These are phyloP conservation scores for Stegana nigrithorax DNA, from an alignment of 2,888 invertebrate species.

Conservation along the genomic window DNA sequence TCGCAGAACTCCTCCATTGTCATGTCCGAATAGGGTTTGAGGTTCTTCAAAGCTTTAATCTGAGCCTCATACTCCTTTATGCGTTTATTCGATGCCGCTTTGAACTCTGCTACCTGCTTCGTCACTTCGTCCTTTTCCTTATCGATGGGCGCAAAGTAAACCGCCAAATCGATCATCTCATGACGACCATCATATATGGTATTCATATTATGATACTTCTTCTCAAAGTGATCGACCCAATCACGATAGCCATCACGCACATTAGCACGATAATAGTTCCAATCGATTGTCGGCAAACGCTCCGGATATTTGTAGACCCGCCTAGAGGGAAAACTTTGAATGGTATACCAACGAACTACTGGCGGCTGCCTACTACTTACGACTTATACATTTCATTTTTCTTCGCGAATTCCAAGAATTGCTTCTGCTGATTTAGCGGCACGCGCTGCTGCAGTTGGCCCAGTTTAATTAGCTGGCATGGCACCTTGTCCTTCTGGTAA, in stretches of 20 bases:
- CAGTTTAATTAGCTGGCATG: slow-evolving; percentile 31
- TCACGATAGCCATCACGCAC: slow-evolving; percentile 76
- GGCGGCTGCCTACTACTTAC: slow-evolving; percentile 38
- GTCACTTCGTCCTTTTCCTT: slow-evolving; percentile 74
- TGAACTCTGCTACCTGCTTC: slow-evolving; percentile 53
- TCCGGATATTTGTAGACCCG: slow-evolving; percentile 71
- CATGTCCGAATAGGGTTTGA: slow-evolving; percentile 85
- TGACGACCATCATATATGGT: slow-evolving; percentile 45
- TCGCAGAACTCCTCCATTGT: slow-evolving; percentile 82
- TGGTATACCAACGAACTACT: neutral
- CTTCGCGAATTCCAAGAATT: slow-evolving; percentile 44
- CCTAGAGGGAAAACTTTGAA: slow-evolving; percentile 34
- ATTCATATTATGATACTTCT: slow-evolving; percentile 73
- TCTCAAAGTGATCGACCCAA: slow-evolving; percentile 87
- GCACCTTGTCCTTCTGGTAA: slow-evolving; percentile 20
- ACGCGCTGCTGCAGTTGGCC: slow-evolving; percentile 47
- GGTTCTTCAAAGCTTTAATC: slow-evolving; percentile 72
- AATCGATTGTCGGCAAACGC: slow-evolving; percentile 82
- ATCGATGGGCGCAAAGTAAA: slow-evolving; percentile 71
- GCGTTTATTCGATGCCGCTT: slow-evolving; percentile 50
- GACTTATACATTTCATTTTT: slow-evolving; percentile 41
- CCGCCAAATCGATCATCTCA: slow-evolving; percentile 48
- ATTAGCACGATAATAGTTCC: slow-evolving; percentile 79
- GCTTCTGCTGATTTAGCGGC: slow-evolving; percentile 48
- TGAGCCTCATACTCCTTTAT: slow-evolving; percentile 71